These are phyloP conservation scores for Triplophysa rosa DNA, from an alignment of 2,113 vertebrate species.

Conservation along the genomic window DNA sequence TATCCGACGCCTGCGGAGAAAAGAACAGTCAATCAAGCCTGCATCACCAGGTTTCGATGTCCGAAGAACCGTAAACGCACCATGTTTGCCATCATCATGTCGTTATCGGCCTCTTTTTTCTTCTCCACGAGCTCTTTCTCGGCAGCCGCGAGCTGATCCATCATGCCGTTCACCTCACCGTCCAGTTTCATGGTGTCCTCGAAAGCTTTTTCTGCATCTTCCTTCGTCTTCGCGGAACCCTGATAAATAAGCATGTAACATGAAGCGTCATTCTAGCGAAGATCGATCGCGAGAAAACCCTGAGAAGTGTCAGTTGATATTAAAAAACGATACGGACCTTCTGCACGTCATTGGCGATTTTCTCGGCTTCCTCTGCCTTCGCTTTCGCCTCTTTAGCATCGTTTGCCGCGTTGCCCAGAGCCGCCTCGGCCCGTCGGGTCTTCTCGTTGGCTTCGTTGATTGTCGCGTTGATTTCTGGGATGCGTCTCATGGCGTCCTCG, in stretches of 20 bases:
- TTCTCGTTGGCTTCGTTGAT: slow-evolving; percentile 88
- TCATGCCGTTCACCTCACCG: slow-evolving; percentile 81
- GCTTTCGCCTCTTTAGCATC: slow-evolving; percentile 86
- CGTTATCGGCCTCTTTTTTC: slow-evolving; percentile 82
- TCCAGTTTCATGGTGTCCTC: slow-evolving; percentile 83
- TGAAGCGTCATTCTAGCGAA: not conserved
- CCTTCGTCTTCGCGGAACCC: slow-evolving; percentile 85
- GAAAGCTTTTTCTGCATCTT: slow-evolving; percentile 85
- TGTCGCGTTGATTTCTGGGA: slow-evolving; percentile 86
- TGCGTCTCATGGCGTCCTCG: slow-evolving; percentile 86
- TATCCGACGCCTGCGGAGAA: slow-evolving; percentile 81
- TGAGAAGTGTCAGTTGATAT: not conserved
- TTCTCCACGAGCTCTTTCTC: slow-evolving; percentile 84
- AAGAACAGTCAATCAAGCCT: not conserved
- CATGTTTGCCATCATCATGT: slow-evolving; percentile 95
- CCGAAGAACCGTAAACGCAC: slow-evolving; percentile 64
- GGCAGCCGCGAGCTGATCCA: slow-evolving; percentile 82
- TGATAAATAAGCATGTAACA: slow-evolving; percentile 52
- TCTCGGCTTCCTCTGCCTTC: slow-evolving; percentile 86
- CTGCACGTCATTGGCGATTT: slow-evolving; percentile 83
- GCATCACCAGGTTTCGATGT: not conserved
- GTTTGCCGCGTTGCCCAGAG: slow-evolving; percentile 82
- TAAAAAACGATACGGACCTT: slow-evolving; percentile 71
- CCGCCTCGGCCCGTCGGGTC: slow-evolving; percentile 82
- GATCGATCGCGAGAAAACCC: not conserved